These are phyloP conservation scores for Seladonia tumulorum DNA, from an alignment of 2,888 invertebrate genomes.

Conservation along the genomic window DNA sequence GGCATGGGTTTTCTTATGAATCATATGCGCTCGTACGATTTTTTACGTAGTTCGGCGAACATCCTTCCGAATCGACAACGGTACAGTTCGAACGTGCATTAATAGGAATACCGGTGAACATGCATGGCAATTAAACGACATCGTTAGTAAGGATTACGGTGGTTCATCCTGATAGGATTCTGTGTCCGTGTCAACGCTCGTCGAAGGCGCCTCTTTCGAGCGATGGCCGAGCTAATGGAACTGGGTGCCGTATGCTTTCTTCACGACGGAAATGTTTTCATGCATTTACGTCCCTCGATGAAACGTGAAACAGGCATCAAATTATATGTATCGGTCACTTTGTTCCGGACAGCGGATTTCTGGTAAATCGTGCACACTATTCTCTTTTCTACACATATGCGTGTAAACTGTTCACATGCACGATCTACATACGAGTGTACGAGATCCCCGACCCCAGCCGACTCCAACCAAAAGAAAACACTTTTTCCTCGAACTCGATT, in stretches of 20 bases:
- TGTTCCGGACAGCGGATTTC: background rate
- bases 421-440: background rate
- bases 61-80: background rate
- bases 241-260: slow-evolving; percentile 9
- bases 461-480: background rate
- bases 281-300: background rate
- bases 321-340: background rate
- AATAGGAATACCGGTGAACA: slow-evolving; percentile 26
- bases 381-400: background rate
- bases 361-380: slow-evolving; percentile 5
- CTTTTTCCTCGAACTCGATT: background rate
- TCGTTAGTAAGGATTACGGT: slow-evolving; percentile 55
- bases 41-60: slow-evolving; percentile 11
- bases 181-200: slow-evolving; percentile 55
- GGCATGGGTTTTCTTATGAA: slow-evolving; percentile 52
- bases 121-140: slow-evolving; percentile 68
- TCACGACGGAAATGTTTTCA: slow-evolving; percentile 1
- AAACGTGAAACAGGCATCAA: background rate
- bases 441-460: background rate
- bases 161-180: slow-evolving; percentile 55
- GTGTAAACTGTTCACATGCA: background rate
- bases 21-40: slow-evolving; percentile 62
- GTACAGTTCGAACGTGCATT: slow-evolving; percentile 14
- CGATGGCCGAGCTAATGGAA: slow-evolving; percentile 47
- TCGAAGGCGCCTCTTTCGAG: slow-evolving; percentile 62